Percentiles rank a stretch among this genome's conserved stretches.
phyloP scores from a whole-genome alignment of 2,797 vertebrate species.

The Sparus aurata region DNA sequence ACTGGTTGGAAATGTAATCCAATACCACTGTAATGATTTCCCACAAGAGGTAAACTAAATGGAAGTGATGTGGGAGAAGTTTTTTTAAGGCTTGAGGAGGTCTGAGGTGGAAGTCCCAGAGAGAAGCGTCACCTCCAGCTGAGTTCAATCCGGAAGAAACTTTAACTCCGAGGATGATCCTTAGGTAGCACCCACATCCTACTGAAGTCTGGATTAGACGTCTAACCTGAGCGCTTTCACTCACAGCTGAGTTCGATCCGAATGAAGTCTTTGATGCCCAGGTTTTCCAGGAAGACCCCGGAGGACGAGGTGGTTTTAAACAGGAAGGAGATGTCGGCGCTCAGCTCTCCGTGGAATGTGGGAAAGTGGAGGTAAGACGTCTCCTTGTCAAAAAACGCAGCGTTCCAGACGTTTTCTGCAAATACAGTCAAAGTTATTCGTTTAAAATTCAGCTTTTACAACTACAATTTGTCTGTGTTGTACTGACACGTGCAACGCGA shows the following conservation, averaged over 20 bases:
- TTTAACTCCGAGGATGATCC: slow-evolving; percentile 85
- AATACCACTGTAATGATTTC: slow-evolving; percentile 41
- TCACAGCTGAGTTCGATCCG: slow-evolving; percentile 94
- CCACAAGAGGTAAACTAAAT: slow-evolving; percentile 33
- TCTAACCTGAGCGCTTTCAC: slow-evolving; percentile 70
- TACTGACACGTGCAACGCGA: not conserved
- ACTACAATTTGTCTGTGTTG: not conserved
- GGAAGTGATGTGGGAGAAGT: not conserved
- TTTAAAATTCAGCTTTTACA: not conserved
- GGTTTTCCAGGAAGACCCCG: slow-evolving; percentile 95
- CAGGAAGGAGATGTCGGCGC: slow-evolving; percentile 94
- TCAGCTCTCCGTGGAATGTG: slow-evolving; percentile 94
- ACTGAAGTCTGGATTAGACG: slow-evolving; percentile 35
- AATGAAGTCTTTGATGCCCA: slow-evolving; percentile 97
- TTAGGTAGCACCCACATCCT: slow-evolving; percentile 45
- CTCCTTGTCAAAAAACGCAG: slow-evolving; percentile 93
- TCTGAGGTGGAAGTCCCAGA: slow-evolving; percentile 4
- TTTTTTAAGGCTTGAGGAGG: slow-evolving; percentile 16
- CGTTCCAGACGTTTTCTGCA: slow-evolving; percentile 92
- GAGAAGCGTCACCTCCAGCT: slow-evolving; percentile 22
- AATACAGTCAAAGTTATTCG: not conserved
- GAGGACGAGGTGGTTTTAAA: slow-evolving; percentile 95
- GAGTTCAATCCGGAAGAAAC: slow-evolving; percentile 85
- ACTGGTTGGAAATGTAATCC: slow-evolving; percentile 12
- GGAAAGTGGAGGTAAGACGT: slow-evolving; percentile 96